These are phyloP conservation scores for Pelochelys cantorii DNA, from an alignment of 2,797 vertebrate species.

Conservation along the genomic window DNA sequence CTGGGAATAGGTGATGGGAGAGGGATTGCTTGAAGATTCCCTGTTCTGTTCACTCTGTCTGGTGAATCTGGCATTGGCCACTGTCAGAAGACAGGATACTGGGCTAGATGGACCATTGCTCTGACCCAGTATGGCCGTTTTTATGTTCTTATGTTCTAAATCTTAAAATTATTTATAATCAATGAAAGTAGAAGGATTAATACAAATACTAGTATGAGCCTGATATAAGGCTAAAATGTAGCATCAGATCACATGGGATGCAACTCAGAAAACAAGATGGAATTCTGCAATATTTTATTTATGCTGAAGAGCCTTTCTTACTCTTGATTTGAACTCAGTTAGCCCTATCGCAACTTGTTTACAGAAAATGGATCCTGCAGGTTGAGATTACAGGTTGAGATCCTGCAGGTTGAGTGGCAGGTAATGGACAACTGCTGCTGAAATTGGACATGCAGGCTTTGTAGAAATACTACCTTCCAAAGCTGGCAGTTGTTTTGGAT, in stretches of 20 bases:
- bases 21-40: too few species aligned
- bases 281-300: not conserved
- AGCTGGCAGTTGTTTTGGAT: conserved; percentile 3
- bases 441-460: conserved; percentile 1
- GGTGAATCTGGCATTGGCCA: too few species aligned
- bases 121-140: too few species aligned
- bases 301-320: not conserved
- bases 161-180: not conserved
- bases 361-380: conserved; percentile 27
- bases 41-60: too few species aligned
- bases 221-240: not conserved
- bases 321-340: not conserved
- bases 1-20: too few species aligned
- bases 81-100: too few species aligned
- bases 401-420: not conserved
- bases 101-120: too few species aligned
- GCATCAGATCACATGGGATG: not conserved
- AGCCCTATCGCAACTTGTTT: not conserved
- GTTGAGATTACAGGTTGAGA: not conserved
- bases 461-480: conserved; percentile 7
- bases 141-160: too few species aligned
- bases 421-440: not conserved
- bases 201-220: not conserved
- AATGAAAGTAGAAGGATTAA: not conserved
- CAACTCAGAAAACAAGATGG: not conserved